These are phyloP conservation scores for Etheostoma perlongum DNA, from an alignment of 2,797 vertebrate species.

Conservation along the genomic window DNA sequence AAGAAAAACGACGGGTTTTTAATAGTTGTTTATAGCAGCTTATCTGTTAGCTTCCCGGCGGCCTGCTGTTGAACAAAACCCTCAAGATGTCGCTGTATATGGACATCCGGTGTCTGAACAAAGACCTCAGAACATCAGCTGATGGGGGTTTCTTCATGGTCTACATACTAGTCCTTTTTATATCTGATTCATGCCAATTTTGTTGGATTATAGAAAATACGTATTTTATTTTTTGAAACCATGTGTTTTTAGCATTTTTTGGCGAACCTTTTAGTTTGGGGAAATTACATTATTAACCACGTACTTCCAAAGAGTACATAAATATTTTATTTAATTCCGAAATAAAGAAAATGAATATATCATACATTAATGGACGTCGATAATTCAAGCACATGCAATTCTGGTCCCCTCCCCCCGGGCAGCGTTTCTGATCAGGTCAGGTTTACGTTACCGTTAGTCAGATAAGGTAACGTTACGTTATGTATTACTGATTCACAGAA, in stretches of 20 bases:
- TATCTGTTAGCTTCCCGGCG: constrained; percentile 49
- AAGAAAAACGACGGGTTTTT: rapidly evolving
- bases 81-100: constrained; percentile 63
- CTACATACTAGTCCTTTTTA: not conserved
- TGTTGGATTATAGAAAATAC: rapidly evolving
- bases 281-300: not conserved
- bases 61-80: constrained; percentile 53
- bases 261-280: rapidly evolving
- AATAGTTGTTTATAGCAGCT: constrained; percentile 20
- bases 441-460: not conserved
- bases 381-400: constrained; percentile 4
- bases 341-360: rapidly evolving
- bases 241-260: not conserved
- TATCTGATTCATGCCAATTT: rapidly evolving
- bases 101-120: constrained; percentile 79
- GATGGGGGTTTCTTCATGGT: constrained; percentile 5
- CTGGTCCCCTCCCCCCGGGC: not conserved
- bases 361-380: not conserved
- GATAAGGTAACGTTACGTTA: not conserved
- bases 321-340: no score
- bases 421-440: not conserved
- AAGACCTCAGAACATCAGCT: constrained; percentile 72
- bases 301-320: rapidly evolving
- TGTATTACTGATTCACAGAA: not conserved
- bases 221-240: not conserved